Base-by-base conservation (phyloP, 2,113 vertebrate species). In the Sminthopsis crassicaudata region DNA sequence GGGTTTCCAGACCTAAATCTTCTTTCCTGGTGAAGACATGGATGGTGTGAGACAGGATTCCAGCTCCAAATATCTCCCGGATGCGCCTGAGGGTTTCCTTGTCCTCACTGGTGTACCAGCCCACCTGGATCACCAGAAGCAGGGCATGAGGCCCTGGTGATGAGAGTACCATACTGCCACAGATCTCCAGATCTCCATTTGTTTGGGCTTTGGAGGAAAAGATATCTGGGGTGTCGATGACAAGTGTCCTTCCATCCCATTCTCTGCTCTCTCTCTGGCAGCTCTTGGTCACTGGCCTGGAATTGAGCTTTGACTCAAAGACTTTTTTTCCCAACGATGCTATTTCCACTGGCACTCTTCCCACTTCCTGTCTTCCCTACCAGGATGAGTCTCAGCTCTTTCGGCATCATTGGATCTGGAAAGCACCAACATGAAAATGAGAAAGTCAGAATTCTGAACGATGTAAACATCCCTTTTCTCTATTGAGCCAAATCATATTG, bases 341-440 rank as follows among this genome's bases (percentile, higher is more conserved):
- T 97, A 48, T 97, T 97, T 54, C 92, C 95, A 0, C 96, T 97
- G 0, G 95, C 93, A 7, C 97, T 97, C 42, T 97, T 97, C 57
- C 97, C 96, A 7, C 53, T 97, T 53, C 97, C 95, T 0, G 89
- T 46, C 84, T 93, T 97, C 26, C 96, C 96, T 91, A 97, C 94
- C 52, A 97, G 94, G 30, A 97, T 16, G 46, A 97, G 95, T 53
- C 94, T 91, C 91, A 97, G 76, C 0, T 0, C 91, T 57, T 10
- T 22, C 0, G 76, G 94, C 42, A 89, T 50, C 8, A 0, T 12
- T 3, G 57, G 42, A 84, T 55, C 96, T 96, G 19, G 57, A 67
- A 57, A 53, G 51, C 90, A 51, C 53, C 2, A 2, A 27, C 46
- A 91, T 24, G 42, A 53, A 60, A 16, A 48, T 88, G 25, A 57